Conservation (phyloP, 30 jellyfish, hydroid and myxozoan genomes). For the Morbakka virulenta region DNA sequence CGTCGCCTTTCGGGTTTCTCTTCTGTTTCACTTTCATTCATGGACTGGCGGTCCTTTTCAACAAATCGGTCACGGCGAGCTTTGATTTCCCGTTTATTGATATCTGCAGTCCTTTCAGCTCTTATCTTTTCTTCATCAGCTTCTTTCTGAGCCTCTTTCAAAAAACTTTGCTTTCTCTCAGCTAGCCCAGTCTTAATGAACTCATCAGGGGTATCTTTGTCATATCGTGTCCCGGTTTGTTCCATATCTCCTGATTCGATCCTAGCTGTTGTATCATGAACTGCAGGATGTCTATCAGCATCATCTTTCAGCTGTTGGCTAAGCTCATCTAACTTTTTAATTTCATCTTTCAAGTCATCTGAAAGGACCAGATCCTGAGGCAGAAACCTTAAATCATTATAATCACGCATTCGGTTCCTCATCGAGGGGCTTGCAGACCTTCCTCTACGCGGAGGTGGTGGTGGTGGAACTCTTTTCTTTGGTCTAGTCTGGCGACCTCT, state of each 20-base stretch:
- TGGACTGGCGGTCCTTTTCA: slow-evolving; percentile 63
- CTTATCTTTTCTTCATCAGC: slow-evolving; percentile 45
- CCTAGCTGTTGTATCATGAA: background rate
- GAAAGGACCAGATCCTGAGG: slow-evolving; percentile 52
- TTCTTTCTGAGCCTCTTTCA: slow-evolving; percentile 57
- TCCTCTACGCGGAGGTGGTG: slow-evolving; percentile 76
- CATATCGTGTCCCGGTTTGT: slow-evolving; percentile 23
- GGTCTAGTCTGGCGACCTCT: slow-evolving; percentile 32
- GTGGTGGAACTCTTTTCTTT: slow-evolving; percentile 73
- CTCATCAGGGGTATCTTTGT: slow-evolving; percentile 24
- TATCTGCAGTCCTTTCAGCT: slow-evolving; percentile 40
- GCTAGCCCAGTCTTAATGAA: slow-evolving; percentile 49
- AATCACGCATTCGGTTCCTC: slow-evolving; percentile 7
- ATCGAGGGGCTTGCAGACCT: slow-evolving; percentile 74
- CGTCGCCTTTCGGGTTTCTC: no score
- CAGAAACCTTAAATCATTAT: slow-evolving; percentile 38
- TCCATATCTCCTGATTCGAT: slow-evolving; percentile 39
- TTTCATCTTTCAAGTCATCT: slow-evolving; percentile 49
- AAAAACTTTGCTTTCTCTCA: slow-evolving; percentile 71
- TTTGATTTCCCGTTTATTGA: slow-evolving; percentile 68
- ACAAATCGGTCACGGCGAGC: slow-evolving; percentile 68
- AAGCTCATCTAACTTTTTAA: slow-evolving; percentile 53
- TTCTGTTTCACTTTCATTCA: background rate
- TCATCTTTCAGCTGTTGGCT: slow-evolving; percentile 49
- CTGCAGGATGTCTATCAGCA: slow-evolving; percentile 4